phyloP scores from a whole-genome alignment of 1,140 invertebrate species.

The Aphelenchoides besseyi region DNA sequence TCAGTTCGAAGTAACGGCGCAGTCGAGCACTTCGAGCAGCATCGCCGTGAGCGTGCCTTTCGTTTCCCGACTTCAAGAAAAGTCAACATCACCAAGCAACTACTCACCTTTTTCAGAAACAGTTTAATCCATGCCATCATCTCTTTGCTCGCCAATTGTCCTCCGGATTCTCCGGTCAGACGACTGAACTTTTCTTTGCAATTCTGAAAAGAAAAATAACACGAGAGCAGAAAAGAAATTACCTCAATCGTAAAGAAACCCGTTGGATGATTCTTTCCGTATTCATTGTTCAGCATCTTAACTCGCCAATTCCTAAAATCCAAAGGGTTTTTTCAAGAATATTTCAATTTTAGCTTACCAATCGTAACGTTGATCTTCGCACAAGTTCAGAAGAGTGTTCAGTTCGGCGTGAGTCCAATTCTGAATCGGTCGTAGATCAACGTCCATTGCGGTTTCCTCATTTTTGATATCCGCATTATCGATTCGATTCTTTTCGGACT shows the following conservation, averaged over 20 bases:
- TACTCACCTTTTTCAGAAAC: slow-evolving; percentile 20
- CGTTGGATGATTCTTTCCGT: not conserved
- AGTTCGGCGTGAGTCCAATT: slow-evolving; percentile 1
- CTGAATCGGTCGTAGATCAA: too few species aligned
- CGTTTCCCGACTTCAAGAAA: slow-evolving; percentile 2
- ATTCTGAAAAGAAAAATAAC: not conserved
- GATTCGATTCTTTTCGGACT: too few species aligned
- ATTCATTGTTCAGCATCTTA: not conserved
- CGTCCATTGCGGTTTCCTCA: too few species aligned
- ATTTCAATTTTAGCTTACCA: not conserved
- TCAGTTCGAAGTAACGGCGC: not conserved
- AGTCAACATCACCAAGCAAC: not conserved
- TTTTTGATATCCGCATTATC: too few species aligned
- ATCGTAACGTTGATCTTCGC: not conserved
- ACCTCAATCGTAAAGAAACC: slow-evolving; percentile 13
- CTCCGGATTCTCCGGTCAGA: slow-evolving; percentile 5
- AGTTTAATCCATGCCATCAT: slow-evolving; percentile 16
- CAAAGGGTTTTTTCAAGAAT: slow-evolving; percentile 10
- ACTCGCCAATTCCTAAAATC: not conserved
- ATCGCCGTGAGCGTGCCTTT: slow-evolving; percentile 2
- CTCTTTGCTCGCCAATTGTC: not conserved
- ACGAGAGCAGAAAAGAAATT: not conserved
- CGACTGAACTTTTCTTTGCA: slow-evolving; percentile 7
- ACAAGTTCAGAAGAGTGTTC: not conserved
- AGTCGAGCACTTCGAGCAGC: slow-evolving; percentile 2